These are phyloP conservation scores for Ginglymostoma cirratum DNA, from an alignment of 2,113 vertebrate genomes.

Conservation along the genomic window DNA sequence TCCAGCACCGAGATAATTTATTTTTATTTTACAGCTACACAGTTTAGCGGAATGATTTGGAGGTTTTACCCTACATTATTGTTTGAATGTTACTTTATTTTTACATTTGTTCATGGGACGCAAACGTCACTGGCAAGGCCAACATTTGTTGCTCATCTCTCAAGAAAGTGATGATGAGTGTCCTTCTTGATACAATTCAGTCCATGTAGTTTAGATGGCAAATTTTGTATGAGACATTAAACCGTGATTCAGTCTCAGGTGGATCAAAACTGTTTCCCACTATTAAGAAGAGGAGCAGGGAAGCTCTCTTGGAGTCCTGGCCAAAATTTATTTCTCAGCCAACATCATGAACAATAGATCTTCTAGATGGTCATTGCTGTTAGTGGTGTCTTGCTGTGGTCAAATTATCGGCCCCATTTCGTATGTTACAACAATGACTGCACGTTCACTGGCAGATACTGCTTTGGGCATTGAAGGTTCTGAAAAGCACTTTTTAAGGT, in stretches of 20 bases:
- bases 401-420: background rate
- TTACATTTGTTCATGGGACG: background rate
- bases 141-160: background rate
- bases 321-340: background rate
- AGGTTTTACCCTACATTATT: background rate
- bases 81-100: background rate
- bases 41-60: background rate
- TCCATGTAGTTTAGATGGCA: background rate
- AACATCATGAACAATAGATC: background rate
- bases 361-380: background rate
- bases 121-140: too few species aligned
- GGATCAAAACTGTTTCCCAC: background rate
- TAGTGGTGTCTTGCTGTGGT: background rate
- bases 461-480: background rate
- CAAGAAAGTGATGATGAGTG: background rate
- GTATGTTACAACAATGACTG: background rate
- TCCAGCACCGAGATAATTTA: background rate
- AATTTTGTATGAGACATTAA: background rate
- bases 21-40: background rate
- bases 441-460: background rate
- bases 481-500: background rate
- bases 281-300: background rate
- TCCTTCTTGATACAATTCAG: background rate
- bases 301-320: background rate
- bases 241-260: background rate